Conservation (phyloP, 2,888 invertebrate genomes). For the Clusia tigrina region DNA sequence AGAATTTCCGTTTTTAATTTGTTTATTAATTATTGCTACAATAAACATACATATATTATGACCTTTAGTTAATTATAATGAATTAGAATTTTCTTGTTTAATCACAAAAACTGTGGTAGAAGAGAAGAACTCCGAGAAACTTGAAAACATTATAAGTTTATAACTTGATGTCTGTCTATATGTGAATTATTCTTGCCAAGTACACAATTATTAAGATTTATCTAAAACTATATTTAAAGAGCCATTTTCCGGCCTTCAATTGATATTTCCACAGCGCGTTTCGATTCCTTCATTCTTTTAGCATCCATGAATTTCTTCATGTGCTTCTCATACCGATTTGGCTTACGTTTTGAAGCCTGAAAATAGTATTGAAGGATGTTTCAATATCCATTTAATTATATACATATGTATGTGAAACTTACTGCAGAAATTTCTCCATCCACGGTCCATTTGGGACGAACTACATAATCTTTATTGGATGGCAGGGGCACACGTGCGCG, state of each 20-base stretch:
- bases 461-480: constrained; percentile 95
- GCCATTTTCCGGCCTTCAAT: constrained; percentile 97
- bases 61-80: too few relatives aligned
- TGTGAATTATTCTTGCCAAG: too few relatives aligned
- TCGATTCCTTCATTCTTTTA: constrained; percentile 79
- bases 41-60: too few relatives aligned
- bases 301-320: constrained; percentile 89
- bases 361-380: constrained; percentile 18
- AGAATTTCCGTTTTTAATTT: too few relatives aligned
- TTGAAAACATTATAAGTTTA: too few relatives aligned
- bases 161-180: too few relatives aligned
- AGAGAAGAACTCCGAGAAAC: too few relatives aligned
- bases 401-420: constrained; percentile 58
- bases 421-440: constrained; percentile 87
- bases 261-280: constrained; percentile 91
- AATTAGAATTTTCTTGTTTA: too few relatives aligned
- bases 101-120: too few relatives aligned
- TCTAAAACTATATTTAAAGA: constrained; percentile 68
- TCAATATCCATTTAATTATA: not conserved
- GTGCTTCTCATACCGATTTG: constrained; percentile 91
- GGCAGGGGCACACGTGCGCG: constrained; percentile 94
- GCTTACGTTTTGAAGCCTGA: constrained; percentile 80
- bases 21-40: too few relatives aligned
- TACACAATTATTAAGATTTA: too few relatives aligned
- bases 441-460: constrained; percentile 89